These are phyloP conservation scores for Petrocephalus schoutedeni DNA, from an alignment of 2,797 vertebrate species.

Conservation along the genomic window DNA sequence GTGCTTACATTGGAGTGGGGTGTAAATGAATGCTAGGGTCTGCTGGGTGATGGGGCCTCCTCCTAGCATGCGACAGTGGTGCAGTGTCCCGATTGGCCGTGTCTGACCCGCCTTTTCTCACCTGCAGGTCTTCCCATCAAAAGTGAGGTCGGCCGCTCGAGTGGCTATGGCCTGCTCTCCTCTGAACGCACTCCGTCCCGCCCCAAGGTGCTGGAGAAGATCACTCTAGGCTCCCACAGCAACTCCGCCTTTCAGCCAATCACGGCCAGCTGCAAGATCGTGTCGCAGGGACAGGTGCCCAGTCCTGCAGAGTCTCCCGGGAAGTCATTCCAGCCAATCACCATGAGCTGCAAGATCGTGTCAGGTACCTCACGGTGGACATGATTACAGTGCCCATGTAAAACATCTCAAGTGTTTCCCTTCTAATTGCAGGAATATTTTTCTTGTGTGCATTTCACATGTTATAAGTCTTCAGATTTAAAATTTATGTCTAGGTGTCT, in stretches of 20 bases:
- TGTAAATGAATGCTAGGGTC: conserved; percentile 26
- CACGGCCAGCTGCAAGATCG: conserved; percentile 94
- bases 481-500: not conserved
- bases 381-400: not conserved
- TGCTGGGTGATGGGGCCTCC: not conserved
- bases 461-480: not conserved
- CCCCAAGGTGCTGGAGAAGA: conserved; percentile 74
- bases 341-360: conserved; percentile 99
- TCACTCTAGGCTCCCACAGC: conserved; percentile 83
- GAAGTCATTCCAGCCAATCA: conserved; percentile 97
- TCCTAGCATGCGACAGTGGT: not conserved
- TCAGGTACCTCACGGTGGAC: conserved; percentile 71
- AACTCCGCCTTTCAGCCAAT: conserved; percentile 98
- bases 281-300: conserved; percentile 82
- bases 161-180: conserved; percentile 67
- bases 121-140: conserved; percentile 66
- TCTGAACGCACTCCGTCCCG: conserved; percentile 84
- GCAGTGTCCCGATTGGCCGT: not conserved
- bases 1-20: not conserved
- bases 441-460: not conserved
- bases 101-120: not conserved
- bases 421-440: not conserved
- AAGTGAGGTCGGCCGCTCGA: conserved; percentile 65
- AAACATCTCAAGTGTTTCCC: not conserved
- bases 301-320: conserved; percentile 88